Evolutionary conservation across 2,113 vertebrate genomes (phyloP).

Genomic region (Dromas ardeola): DNA sequence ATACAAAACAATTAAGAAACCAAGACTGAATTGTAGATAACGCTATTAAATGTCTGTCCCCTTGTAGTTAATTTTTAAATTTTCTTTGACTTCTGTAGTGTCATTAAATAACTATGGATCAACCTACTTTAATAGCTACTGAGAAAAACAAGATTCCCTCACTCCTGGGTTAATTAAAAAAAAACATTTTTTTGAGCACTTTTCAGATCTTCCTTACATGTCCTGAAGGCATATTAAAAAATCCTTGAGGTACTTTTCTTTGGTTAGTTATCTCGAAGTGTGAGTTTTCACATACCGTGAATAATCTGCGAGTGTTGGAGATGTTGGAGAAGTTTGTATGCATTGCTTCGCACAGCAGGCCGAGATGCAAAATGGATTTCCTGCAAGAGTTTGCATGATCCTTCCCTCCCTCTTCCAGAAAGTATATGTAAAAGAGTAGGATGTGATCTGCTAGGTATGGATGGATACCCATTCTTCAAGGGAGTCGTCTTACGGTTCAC

Average conservation of each 20-base stretch:
- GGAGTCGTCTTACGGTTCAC: neutral
- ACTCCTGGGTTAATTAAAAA: neutral
- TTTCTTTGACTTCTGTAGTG: neutral
- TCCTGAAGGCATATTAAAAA: neutral
- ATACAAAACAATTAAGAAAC: neutral
- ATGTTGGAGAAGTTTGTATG: neutral
- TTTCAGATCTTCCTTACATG: neutral
- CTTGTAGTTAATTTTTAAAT: neutral
- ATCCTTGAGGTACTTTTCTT: neutral
- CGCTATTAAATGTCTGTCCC: neutral
- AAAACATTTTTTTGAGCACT: neutral
- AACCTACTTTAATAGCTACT: neutral
- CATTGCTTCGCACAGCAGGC: neutral
- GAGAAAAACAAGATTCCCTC: neutral
- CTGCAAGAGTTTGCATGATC: neutral
- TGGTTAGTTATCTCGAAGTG: neutral
- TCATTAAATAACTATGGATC: neutral
- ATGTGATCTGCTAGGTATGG: neutral
- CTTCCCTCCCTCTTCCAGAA: neutral
- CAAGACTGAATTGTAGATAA: neutral
- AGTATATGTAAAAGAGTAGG: neutral
- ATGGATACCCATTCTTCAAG: neutral
- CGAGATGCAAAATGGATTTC: neutral
- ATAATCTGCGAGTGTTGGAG: neutral
- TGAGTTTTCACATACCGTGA: neutral